These are phyloP conservation scores for Leptinotarsa haldemani DNA, from an alignment of 2,888 invertebrate species.

Conservation along the genomic window DNA sequence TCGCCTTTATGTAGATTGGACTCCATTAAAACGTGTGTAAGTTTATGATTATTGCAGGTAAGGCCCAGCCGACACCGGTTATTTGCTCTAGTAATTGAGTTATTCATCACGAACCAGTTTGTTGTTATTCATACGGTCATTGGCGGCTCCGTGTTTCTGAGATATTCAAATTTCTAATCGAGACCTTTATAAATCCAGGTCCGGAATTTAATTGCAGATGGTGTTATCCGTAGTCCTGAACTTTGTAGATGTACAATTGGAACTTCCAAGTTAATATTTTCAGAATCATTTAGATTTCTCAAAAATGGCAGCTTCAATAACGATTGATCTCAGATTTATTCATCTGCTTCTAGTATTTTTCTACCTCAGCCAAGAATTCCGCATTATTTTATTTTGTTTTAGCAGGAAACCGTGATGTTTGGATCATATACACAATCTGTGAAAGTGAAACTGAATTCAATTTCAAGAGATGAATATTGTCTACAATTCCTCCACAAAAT, in stretches of 20 bases:
- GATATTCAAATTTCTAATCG: conserved; percentile 31
- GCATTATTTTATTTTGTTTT: no score
- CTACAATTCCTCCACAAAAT: no score
- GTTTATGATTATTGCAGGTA: conserved; percentile 20
- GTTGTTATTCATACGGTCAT: conserved; percentile 21
- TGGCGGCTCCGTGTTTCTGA: conserved; percentile 18
- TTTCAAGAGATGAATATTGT: no score
- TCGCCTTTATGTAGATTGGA: conserved; percentile 44
- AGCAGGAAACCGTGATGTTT: no score
- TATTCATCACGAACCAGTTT: conserved; percentile 28
- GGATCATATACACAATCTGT: no score
- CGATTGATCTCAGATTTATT: no score
- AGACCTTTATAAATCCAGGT: neutral
- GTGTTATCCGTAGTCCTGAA: neutral
- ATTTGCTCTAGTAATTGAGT: conserved; percentile 34
- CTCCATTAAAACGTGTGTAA: conserved; percentile 29
- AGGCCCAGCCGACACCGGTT: conserved; percentile 25
- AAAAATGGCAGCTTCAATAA: no score
- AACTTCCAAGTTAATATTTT: no score
- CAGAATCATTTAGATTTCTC: no score
- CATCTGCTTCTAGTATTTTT: no score
- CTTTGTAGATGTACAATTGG: neutral
- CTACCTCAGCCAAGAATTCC: no score
- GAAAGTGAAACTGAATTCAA: no score
- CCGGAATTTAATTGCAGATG: neutral